Conservation (phyloP, 2,888 invertebrate species). For the Phanerotoma sp. region DNA sequence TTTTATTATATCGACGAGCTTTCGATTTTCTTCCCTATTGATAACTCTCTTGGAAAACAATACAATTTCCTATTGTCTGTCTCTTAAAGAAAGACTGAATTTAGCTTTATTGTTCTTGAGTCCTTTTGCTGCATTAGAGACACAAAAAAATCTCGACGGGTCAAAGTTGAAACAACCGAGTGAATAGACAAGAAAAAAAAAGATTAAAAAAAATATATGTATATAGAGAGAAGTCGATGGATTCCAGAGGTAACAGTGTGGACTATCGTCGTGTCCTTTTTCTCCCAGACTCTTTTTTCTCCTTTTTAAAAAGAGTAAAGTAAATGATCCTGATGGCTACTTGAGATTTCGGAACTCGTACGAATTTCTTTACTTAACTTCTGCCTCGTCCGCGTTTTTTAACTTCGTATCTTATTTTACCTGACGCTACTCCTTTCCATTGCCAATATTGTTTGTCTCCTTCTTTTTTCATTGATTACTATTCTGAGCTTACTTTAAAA, state of each 20-base stretch:
- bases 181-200: slow-evolving; percentile 4
- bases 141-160: slow-evolving; percentile 7
- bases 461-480: no score
- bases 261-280: slow-evolving; percentile 15
- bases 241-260: slow-evolving; percentile 19
- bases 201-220: no score
- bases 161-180: slow-evolving; percentile 29
- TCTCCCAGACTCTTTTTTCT: no score
- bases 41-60: no score
- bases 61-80: no score
- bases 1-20: no score
- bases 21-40: no score
- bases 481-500: no score
- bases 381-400: slow-evolving; percentile 55
- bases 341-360: slow-evolving; percentile 50
- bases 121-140: not conserved
- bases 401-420: slow-evolving; percentile 43
- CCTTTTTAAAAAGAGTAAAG: slow-evolving; percentile 13
- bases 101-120: not conserved
- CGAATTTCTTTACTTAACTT: slow-evolving; percentile 44
- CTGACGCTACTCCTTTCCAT: slow-evolving; percentile 23
- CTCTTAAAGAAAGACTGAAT: not conserved
- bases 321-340: slow-evolving; percentile 35
- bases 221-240: slow-evolving; percentile 9
- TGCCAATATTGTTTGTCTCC: no score